These are phyloP conservation scores for Amblyteles armatorius DNA, from an alignment of 2,888 invertebrate species.

Conservation along the genomic window DNA sequence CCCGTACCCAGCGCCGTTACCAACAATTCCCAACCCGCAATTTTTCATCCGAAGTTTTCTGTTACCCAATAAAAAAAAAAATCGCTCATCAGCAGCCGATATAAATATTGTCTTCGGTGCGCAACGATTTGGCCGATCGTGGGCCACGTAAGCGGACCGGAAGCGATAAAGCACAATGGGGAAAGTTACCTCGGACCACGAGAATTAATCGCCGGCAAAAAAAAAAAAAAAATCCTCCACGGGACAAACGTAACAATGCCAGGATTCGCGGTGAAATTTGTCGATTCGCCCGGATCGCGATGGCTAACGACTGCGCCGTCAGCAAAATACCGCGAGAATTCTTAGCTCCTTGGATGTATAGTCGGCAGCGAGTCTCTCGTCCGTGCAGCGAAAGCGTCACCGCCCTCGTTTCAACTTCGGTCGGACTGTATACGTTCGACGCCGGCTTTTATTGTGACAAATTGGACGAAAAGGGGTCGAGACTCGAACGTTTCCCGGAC, in stretches of 20 bases:
- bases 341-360: conserved; percentile 45
- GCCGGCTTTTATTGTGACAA: conserved; percentile 76
- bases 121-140: too few species aligned
- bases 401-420: conserved; percentile 41
- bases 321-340: conserved; percentile 62
- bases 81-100: too few species aligned
- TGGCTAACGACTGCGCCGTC: conserved; percentile 50
- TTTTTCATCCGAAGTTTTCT: too few species aligned
- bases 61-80: too few species aligned
- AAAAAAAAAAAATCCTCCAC: background rate
- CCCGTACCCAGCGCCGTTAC: too few species aligned
- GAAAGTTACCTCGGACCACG: background rate
- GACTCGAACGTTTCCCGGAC: conserved; percentile 42
- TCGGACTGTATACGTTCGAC: conserved; percentile 33
- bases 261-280: conserved; percentile 23
- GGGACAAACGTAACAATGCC: conserved; percentile 7
- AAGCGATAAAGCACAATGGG: background rate
- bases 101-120: too few species aligned
- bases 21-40: too few species aligned
- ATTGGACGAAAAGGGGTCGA: conserved; percentile 72
- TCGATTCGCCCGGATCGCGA: conserved; percentile 17
- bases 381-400: background rate
- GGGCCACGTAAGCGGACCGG: background rate
- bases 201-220: conserved; percentile 19
- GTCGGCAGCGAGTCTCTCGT: conserved; percentile 19